A percentile compares a stretch with the other conserved stretches of the same genome.
Conservation (phyloP, 2,797 vertebrate genomes). For the Takifugu ocellatus region DNA sequence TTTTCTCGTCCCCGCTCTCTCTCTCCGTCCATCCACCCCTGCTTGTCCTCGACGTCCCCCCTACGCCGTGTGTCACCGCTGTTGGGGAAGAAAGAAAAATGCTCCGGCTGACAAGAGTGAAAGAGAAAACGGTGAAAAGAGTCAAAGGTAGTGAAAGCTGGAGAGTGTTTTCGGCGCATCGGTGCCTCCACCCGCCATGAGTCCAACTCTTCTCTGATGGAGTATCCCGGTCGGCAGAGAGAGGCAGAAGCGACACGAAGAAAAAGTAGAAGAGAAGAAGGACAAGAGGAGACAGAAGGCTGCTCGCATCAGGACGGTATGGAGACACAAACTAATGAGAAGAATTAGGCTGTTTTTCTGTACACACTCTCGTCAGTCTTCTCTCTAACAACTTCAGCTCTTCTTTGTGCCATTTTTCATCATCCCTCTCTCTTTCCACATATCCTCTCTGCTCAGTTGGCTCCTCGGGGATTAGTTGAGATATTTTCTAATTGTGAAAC, state of each 20-base stretch:
- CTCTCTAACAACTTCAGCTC: constrained; percentile 35
- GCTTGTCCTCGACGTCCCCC: constrained; percentile 30
- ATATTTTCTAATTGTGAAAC: constrained; percentile 68
- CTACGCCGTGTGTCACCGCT: constrained; percentile 59
- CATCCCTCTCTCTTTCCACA: constrained; percentile 11
- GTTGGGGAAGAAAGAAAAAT: constrained; percentile 45
- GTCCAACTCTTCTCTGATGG: constrained; percentile 51
- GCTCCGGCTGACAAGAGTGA: constrained; percentile 34
- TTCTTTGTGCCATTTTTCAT: constrained; percentile 38
- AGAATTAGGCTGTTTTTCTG: constrained; percentile 6
- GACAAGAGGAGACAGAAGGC: constrained; percentile 20
- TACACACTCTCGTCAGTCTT: constrained; percentile 29
- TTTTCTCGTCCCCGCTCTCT: constrained; percentile 32
- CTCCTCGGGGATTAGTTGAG: constrained; percentile 57
- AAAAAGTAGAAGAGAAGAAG: constrained; percentile 20
- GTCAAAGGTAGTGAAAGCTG: constrained; percentile 27
- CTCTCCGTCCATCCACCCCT: constrained; percentile 21
- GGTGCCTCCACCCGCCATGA: constrained; percentile 23
- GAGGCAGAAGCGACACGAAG: constrained; percentile 7
- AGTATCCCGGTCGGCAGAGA: constrained; percentile 48
- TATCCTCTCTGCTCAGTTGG: constrained; percentile 32
- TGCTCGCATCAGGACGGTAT: constrained; percentile 50
- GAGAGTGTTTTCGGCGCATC: constrained; percentile 25
- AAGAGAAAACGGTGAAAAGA: constrained; percentile 19
- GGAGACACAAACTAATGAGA: constrained; percentile 33